phyloP scores from a whole-genome alignment of 2,888 invertebrate genomes.

The Drosophila putrida region DNA sequence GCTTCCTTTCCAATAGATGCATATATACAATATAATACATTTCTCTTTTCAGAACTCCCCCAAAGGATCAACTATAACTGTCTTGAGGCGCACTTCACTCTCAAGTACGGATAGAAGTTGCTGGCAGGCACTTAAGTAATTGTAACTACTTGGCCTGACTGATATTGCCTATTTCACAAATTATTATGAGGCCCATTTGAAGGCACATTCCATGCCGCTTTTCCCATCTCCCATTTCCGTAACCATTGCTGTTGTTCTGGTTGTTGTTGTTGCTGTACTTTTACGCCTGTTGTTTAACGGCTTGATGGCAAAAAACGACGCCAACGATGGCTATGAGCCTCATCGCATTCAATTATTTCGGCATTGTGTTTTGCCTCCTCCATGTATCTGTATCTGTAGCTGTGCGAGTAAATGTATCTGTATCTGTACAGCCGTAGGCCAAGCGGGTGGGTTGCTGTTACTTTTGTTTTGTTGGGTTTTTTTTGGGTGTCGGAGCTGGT shows the following conservation, averaged over 20 bases:
- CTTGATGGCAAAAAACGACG: constrained; percentile 78
- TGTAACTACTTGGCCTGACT: constrained; percentile 77
- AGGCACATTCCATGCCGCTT: constrained; percentile 63
- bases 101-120: constrained; percentile 16
- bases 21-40: not conserved
- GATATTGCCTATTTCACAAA: constrained; percentile 80
- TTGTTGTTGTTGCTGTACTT: constrained; percentile 51
- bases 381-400: constrained; percentile 54
- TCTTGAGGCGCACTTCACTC: constrained; percentile 10
- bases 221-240: constrained; percentile 38
- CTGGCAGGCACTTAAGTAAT: constrained; percentile 77
- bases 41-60: not conserved
- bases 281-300: constrained; percentile 80
- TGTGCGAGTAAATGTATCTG: constrained; percentile 20
- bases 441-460: constrained; percentile 30
- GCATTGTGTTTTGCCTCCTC: constrained; percentile 65
- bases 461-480: constrained; percentile 11
- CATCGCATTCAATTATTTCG: constrained; percentile 82
- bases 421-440: constrained; percentile 32
- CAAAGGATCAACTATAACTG: constrained; percentile 34
- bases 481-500: constrained; percentile 53
- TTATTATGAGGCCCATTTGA: constrained; percentile 77
- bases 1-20: not conserved
- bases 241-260: constrained; percentile 41
- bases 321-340: constrained; percentile 74